Evolutionary conservation across 2,888 invertebrate species (phyloP).

Genomic region (Lasioglossum oenotherae): DNA sequence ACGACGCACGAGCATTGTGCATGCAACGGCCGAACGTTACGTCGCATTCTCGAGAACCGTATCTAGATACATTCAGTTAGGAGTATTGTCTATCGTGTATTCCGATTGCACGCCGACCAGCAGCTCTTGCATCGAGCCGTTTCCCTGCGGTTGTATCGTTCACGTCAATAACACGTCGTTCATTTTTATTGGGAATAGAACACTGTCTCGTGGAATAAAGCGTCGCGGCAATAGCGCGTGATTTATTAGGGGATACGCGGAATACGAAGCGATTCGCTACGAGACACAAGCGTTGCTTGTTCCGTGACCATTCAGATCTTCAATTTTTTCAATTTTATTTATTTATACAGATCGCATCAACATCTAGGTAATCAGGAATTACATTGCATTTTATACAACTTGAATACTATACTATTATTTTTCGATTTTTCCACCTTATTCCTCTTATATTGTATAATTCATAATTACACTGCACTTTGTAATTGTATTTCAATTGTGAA

Average conservation of each 20-base stretch:
- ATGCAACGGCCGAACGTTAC: neutral
- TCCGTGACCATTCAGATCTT: neutral
- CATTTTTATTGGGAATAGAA: slow-evolving; percentile 2
- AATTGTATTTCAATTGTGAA: too few relatives aligned
- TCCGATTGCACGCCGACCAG: neutral
- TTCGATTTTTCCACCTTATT: too few relatives aligned
- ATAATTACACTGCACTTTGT: too few relatives aligned
- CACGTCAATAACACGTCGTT: slow-evolving; percentile 18
- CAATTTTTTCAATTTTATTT: too few relatives aligned
- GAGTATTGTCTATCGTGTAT: slow-evolving; percentile 24
- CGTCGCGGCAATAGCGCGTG: neutral
- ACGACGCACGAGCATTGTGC: slow-evolving; percentile 1
- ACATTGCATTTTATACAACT: too few relatives aligned
- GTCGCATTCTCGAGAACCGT: slow-evolving; percentile 21
- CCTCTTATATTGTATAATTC: too few relatives aligned
- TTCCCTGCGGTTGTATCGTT: neutral
- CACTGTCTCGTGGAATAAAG: neutral
- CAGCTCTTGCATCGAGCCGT: neutral
- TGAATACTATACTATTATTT: too few relatives aligned
- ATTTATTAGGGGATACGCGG: neutral
- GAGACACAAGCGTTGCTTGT: neutral
- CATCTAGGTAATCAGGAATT: too few relatives aligned
- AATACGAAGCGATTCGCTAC: neutral
- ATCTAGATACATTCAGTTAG: slow-evolving; percentile 17
- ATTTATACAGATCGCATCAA: too few relatives aligned